Conservation (phyloP, 2,113 vertebrate species). For the Xenus cinereus region DNA sequence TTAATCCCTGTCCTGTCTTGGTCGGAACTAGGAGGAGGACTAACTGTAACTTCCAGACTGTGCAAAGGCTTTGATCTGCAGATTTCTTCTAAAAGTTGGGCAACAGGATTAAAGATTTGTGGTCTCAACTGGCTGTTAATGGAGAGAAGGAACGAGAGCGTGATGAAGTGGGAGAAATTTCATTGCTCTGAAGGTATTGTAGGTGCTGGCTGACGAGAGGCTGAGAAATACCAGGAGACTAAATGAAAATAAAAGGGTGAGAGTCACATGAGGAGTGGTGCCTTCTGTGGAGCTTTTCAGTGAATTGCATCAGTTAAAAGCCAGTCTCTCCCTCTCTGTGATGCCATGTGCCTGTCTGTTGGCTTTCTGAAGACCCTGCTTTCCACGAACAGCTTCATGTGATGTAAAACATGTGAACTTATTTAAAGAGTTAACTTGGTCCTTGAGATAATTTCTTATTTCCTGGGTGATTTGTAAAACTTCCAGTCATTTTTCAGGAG, state of each 20-base stretch:
- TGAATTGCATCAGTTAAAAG: not conserved
- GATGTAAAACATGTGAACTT: not conserved
- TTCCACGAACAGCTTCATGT: not conserved
- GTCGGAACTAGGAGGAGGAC: not conserved
- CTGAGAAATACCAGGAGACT: not conserved
- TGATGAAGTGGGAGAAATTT: not conserved
- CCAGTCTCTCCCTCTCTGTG: not conserved
- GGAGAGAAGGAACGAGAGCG: not conserved
- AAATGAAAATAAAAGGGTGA: not conserved
- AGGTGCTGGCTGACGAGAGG: not conserved
- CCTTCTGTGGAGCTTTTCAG: not conserved
- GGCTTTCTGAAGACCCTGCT: not conserved
- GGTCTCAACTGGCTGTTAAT: not conserved
- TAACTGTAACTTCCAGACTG: not conserved
- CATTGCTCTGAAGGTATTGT: not conserved
- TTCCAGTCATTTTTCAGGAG: not conserved
- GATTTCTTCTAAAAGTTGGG: not conserved
- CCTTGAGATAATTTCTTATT: not conserved
- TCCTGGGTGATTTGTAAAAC: not conserved
- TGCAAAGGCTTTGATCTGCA: slow-evolving; percentile 5
- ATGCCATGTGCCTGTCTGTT: not conserved
- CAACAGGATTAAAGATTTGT: not conserved
- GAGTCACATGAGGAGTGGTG: not conserved
- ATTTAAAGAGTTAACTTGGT: not conserved
- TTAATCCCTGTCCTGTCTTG: not conserved